Evolutionary conservation across 2,888 invertebrate species (phyloP).

Genomic region (Drosophila tanythrix): DNA sequence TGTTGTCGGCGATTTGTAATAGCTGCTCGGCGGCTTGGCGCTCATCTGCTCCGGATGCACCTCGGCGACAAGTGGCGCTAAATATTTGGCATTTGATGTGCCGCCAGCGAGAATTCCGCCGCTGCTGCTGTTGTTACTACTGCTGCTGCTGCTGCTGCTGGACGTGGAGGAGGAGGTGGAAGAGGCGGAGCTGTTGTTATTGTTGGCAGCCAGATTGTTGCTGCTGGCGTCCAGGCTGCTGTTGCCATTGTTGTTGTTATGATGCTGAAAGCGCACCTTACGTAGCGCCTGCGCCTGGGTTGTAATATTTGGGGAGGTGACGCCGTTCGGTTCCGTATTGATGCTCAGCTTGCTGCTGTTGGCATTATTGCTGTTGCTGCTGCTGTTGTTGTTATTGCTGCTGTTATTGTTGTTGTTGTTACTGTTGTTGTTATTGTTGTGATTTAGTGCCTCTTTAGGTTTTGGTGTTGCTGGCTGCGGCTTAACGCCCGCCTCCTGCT

Average conservation of each 20-base stretch:
- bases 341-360: constrained; percentile 44
- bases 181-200: constrained; percentile 45
- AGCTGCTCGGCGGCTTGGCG: constrained; percentile 67
- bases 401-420: constrained; percentile 38
- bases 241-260: constrained; percentile 53
- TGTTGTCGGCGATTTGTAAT: constrained; percentile 82
- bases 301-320: constrained; percentile 24
- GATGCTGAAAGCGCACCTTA: constrained; percentile 73
- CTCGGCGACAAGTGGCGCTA: constrained; percentile 83
- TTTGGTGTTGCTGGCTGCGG: constrained; percentile 22
- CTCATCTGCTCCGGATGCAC: constrained; percentile 83
- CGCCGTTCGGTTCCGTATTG: constrained; percentile 65
- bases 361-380: constrained; percentile 39
- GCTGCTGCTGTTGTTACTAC: constrained; percentile 32
- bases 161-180: constrained; percentile 47
- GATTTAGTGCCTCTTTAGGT: constrained; percentile 50
- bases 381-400: constrained; percentile 44
- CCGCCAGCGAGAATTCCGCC: constrained; percentile 59
- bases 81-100: constrained; percentile 78
- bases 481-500: constrained; percentile 61
- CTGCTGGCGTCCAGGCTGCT: constrained; percentile 41
- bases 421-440: constrained; percentile 51
- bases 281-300: constrained; percentile 65
- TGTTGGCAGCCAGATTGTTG: constrained; percentile 31
- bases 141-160: constrained; percentile 28